Evolutionary conservation across 2,888 invertebrate species (phyloP).

Genomic region (Phania funesta): DNA sequence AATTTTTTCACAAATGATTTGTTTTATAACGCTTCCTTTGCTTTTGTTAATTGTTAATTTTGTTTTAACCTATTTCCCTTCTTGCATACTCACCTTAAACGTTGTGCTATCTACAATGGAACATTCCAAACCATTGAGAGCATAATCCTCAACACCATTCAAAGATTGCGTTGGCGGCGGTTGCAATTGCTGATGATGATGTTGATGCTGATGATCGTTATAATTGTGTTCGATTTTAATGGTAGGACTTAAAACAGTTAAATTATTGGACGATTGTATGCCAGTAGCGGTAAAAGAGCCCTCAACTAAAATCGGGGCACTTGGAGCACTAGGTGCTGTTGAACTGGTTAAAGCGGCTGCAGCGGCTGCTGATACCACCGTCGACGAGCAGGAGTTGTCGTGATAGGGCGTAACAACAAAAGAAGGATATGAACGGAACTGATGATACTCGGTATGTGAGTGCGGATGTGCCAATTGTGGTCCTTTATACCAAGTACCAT

Average conservation of each 20-base stretch:
- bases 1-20: too few relatives aligned
- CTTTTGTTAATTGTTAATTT: too few relatives aligned
- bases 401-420: constrained; percentile 78
- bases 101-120: constrained; percentile 70
- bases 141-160: constrained; percentile 74
- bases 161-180: constrained; percentile 47
- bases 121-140: constrained; percentile 74
- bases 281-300: constrained; percentile 70
- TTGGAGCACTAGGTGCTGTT: constrained; percentile 66
- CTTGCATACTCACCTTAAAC: constrained; percentile 76
- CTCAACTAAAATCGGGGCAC: constrained; percentile 74
- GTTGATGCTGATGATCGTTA: constrained; percentile 67
- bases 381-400: constrained; percentile 69
- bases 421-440: constrained; percentile 79
- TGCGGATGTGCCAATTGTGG: constrained; percentile 78
- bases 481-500: constrained; percentile 80
- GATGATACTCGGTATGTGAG: constrained; percentile 74
- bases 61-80: too few relatives aligned
- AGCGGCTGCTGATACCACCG: constrained; percentile 42
- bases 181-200: constrained; percentile 17
- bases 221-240: constrained; percentile 77
- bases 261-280: constrained; percentile 46
- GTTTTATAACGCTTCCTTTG: too few relatives aligned
- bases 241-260: constrained; percentile 73
- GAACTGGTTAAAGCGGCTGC: constrained; percentile 57